Evolutionary conservation across 2,888 invertebrate species (phyloP).

Genomic region (Zaprionus bogoriensis): DNA sequence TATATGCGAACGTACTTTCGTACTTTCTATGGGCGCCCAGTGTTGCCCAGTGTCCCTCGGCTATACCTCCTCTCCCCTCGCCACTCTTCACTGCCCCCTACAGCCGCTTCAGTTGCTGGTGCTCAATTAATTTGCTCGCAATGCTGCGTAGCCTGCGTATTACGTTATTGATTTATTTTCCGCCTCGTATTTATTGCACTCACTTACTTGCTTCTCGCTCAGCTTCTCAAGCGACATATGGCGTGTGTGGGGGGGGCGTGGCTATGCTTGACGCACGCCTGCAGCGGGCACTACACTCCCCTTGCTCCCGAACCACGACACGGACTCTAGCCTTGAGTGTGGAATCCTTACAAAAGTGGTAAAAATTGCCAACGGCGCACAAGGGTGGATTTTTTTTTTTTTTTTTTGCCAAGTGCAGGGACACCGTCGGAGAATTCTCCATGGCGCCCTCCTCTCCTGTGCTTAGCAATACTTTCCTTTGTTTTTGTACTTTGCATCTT

Average conservation of each 20-base stretch:
- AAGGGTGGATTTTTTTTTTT: slow-evolving; percentile 75
- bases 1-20: background rate
- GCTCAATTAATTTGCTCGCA: slow-evolving; percentile 61
- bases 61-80: background rate
- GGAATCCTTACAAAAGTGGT: slow-evolving; percentile 75
- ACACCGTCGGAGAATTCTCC: too few species aligned
- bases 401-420: slow-evolving; percentile 64
- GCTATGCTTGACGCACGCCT: slow-evolving; percentile 44
- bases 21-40: slow-evolving; percentile 18
- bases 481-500: slow-evolving; percentile 60
- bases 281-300: slow-evolving; percentile 57
- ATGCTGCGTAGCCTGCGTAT: too few species aligned
- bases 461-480: slow-evolving; percentile 50
- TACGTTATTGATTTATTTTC: slow-evolving; percentile 65
- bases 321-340: slow-evolving; percentile 61
- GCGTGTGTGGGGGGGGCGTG: slow-evolving; percentile 25
- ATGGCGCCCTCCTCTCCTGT: background rate
- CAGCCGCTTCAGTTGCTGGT: slow-evolving; percentile 22
- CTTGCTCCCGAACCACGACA: slow-evolving; percentile 49
- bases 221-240: slow-evolving; percentile 37
- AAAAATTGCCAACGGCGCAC: slow-evolving; percentile 62
- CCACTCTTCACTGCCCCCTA: background rate
- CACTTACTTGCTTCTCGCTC: slow-evolving; percentile 65
- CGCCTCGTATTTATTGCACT: slow-evolving; percentile 57
- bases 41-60: background rate